Conservation (phyloP, 2,113 vertebrate genomes). For the Passer domesticus region DNA sequence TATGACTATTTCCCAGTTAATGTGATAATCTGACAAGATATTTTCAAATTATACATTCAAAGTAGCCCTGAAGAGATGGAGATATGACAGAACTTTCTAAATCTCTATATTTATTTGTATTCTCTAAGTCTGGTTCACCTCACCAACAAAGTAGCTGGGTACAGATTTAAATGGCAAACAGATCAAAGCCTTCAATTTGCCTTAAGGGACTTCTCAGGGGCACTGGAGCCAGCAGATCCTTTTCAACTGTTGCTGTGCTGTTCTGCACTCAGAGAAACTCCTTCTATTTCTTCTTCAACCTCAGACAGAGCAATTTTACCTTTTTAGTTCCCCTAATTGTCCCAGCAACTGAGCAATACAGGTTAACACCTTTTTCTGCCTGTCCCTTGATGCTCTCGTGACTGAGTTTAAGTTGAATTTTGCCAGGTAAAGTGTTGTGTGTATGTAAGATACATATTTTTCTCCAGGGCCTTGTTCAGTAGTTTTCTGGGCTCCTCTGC, state of each 20-base stretch:
- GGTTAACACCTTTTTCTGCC: background rate
- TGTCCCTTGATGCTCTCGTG: background rate
- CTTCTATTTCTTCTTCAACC: background rate
- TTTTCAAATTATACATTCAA: background rate
- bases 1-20: background rate
- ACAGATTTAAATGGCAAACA: background rate
- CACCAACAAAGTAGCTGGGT: background rate
- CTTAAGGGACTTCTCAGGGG: background rate
- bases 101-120: background rate
- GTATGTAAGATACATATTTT: background rate
- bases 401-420: background rate
- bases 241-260: background rate
- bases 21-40: background rate
- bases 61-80: background rate
- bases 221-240: background rate
- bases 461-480: background rate
- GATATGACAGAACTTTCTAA: background rate
- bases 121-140: background rate
- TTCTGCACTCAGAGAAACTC: background rate
- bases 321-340: background rate
- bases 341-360: background rate
- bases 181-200: background rate
- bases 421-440: background rate
- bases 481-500: background rate
- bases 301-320: background rate